phyloP scores from a whole-genome alignment of 2,888 invertebrate genomes.

The Endomychus coccineus region DNA sequence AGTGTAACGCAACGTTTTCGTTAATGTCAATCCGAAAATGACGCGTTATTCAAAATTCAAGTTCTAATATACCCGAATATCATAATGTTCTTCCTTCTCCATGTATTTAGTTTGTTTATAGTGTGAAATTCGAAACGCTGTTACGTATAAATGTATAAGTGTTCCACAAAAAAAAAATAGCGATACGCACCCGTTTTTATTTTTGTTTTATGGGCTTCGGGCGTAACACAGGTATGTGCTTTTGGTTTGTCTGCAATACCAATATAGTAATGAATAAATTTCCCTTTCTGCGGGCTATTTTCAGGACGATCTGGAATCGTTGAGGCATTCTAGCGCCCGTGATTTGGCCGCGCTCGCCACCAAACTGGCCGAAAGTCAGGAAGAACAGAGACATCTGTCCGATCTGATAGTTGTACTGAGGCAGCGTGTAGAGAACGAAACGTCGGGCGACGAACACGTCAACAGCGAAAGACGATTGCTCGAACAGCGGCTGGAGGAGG shows the following conservation, averaged over 20 bases:
- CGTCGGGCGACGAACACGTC: constrained; percentile 49
- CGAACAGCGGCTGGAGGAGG: constrained; percentile 73
- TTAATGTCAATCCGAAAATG: too few species aligned
- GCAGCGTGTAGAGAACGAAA: constrained; percentile 42
- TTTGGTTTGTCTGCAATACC: constrained; percentile 17
- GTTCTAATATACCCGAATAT: too few species aligned
- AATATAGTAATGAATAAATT: constrained; percentile 8
- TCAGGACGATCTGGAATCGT: constrained; percentile 72
- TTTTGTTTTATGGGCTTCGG: constrained; percentile 35
- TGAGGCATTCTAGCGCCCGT: constrained; percentile 65
- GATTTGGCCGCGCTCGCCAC: constrained; percentile 62
- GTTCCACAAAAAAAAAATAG: too few species aligned
- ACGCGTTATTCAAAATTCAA: too few species aligned
- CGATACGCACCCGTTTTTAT: constrained; percentile 23
- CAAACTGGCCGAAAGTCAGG: constrained; percentile 65
- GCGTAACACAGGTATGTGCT: constrained; percentile 42
- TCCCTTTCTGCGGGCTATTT: constrained; percentile 23
- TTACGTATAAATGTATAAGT: too few species aligned
- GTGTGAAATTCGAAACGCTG: too few species aligned
- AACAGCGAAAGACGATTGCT: constrained; percentile 59
- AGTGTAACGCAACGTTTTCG: too few species aligned
- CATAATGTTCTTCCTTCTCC: too few species aligned
- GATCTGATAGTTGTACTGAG: constrained; percentile 54
- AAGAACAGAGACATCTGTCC: constrained; percentile 65
- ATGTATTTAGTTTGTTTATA: too few species aligned